These are phyloP conservation scores for Trachelus troglodyta DNA, from an alignment of 2,888 invertebrate species.

Conservation along the genomic window DNA sequence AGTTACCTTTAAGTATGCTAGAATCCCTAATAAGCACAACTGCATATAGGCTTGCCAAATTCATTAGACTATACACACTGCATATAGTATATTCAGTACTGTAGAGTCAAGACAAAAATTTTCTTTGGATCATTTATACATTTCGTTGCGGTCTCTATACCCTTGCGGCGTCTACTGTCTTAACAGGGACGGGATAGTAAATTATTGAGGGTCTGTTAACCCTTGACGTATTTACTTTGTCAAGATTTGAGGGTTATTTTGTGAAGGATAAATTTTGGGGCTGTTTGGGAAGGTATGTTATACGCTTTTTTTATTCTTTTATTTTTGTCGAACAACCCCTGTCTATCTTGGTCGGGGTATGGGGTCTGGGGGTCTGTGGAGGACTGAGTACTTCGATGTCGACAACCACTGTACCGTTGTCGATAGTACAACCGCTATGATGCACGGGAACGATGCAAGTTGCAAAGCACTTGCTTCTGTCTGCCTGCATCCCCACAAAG, in stretches of 20 bases:
- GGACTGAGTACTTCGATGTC: background rate
- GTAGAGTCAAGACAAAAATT: background rate
- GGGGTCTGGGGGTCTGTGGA: background rate
- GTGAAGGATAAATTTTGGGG: background rate
- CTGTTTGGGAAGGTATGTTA: background rate
- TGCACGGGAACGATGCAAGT: background rate
- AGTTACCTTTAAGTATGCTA: background rate
- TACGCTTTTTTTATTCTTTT: background rate
- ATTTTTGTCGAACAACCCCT: background rate
- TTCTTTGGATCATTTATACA: background rate
- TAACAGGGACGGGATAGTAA: background rate
- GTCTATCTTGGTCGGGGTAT: background rate
- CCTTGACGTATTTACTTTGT: background rate
- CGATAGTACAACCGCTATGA: background rate
- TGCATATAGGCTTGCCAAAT: background rate
- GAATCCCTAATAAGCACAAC: background rate
- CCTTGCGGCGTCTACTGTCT: too few relatives aligned
- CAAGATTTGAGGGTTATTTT: background rate
- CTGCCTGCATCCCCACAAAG: constrained; percentile 43
- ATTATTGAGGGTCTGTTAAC: background rate
- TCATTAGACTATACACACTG: background rate
- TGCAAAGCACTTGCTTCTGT: constrained; percentile 8
- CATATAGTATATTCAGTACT: background rate
- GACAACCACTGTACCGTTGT: background rate
- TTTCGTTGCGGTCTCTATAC: background rate